A percentile compares a stretch with the other conserved stretches of the same genome.
Evolutionary conservation across 2,888 invertebrate genomes (phyloP).

Genomic region (Sericinus montela): DNA sequence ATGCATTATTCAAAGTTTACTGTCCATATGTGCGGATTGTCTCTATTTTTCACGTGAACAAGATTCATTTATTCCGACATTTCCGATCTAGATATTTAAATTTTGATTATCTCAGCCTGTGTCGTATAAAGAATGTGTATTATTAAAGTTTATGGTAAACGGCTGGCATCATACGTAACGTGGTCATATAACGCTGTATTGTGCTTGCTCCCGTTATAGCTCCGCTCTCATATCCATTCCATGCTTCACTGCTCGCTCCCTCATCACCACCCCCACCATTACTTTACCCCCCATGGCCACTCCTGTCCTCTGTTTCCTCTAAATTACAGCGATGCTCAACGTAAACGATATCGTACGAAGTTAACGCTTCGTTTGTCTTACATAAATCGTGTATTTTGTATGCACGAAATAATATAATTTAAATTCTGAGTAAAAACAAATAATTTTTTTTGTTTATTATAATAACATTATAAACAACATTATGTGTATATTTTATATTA

Average conservation of each 20-base stretch:
- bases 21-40: conserved; percentile 40
- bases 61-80: conserved; percentile 50
- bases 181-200: conserved; percentile 15
- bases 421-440: not conserved
- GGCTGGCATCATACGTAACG: conserved; percentile 26
- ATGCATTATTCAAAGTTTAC: conserved; percentile 61
- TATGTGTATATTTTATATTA: too few relatives aligned
- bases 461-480: too few relatives aligned
- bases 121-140: conserved; percentile 34
- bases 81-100: conserved; percentile 61
- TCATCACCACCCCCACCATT: conserved; percentile 27
- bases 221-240: conserved; percentile 36
- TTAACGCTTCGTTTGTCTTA: conserved; percentile 36
- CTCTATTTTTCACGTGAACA: conserved; percentile 40
- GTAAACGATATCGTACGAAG: conserved; percentile 35
- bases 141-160: conserved; percentile 36
- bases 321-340: conserved; percentile 39
- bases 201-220: conserved; percentile 13
- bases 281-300: conserved; percentile 38
- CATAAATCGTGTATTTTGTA: conserved; percentile 24
- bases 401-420: not conserved
- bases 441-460: too few relatives aligned
- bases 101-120: conserved; percentile 37
- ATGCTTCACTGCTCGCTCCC: conserved; percentile 44
- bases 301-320: conserved; percentile 37